Conservation (phyloP, 1,140 invertebrate genomes). For the Panagrolaimus sp. region DNA sequence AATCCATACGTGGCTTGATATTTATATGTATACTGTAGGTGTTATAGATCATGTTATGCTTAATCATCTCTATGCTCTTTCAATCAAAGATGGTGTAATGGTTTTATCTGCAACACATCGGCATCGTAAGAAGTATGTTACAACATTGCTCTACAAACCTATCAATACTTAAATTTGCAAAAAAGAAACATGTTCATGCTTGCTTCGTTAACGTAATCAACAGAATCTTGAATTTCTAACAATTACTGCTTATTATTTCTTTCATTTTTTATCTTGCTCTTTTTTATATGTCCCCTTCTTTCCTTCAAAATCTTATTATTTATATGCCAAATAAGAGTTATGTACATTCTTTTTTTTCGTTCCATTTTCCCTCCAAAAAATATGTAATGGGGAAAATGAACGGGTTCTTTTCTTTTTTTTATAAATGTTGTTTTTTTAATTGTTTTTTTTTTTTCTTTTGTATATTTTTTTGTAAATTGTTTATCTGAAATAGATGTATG, state of each 20-base stretch:
- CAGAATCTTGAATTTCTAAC: no score
- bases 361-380: no score
- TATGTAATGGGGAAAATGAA: no score
- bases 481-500: no score
- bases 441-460: no score
- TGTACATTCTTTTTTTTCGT: not conserved
- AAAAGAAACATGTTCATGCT: no score
- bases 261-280: not conserved
- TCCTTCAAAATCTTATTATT: not conserved
- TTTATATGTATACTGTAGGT: no score
- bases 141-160: constrained; percentile 95
- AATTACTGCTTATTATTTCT: not conserved
- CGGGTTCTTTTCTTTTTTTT: no score
- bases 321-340: constrained; percentile 5
- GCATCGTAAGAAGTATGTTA: constrained; percentile 98
- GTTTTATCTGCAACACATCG: constrained; percentile 90
- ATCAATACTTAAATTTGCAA: constrained; percentile 36
- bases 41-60: constrained; percentile 99
- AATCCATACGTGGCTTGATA: no score
- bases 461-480: no score
- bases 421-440: no score
- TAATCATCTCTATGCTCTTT: constrained; percentile 97
- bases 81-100: constrained; percentile 99
- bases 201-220: no score
- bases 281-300: not conserved